Base-by-base conservation (phyloP, 2,113 vertebrate genomes). In the Lepus europaeus region DNA sequence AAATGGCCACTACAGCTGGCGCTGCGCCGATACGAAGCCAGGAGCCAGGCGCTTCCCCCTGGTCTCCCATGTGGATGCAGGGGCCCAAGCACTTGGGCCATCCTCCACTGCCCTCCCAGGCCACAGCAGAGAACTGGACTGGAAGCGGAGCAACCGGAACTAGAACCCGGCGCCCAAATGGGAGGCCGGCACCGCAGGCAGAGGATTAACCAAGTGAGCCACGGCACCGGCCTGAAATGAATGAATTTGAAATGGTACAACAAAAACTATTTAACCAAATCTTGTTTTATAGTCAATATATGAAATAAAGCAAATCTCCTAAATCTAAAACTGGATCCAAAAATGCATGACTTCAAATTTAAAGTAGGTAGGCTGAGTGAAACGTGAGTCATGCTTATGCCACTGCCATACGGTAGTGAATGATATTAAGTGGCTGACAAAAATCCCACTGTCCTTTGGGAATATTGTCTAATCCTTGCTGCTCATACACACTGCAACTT, bases 231-330 rank as follows among this genome's bases (percentile, higher is more conserved):
- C 45, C 45, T 45, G 45, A 45, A 45, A 45, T 45, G 45, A 45
- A 49, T 80, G 53, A 91, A 51, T 80, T 63, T 82, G 68, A 94
- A 93, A 87, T 9, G 77, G 23, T 72, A 10, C 20, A 59, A 91
- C 20, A 73, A 72, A 84, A 91, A 93, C 25, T 76, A 91, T 72
- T 68, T 77, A 94, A 90, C 63, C 77, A 91, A 17, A 33, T 85
- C 56, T 93, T 83, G 3, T 89, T 94, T 92, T 83, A 93, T 33
- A 81, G 87, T 19, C n/a, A 92, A n/a, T 39, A 51, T 53, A 64
- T 69, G 22, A 96, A 92, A 95, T 59, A 51, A 83, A 49, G 12
- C 31, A 92, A 91, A 87, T 72, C 31, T 36, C 13, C 61, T 89
- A 22, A 84, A 89, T 68, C 13, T 51, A 83, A 94, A 83, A 70